These are phyloP conservation scores for Blera fallax DNA, from an alignment of 2,888 invertebrate genomes.

Conservation along the genomic window DNA sequence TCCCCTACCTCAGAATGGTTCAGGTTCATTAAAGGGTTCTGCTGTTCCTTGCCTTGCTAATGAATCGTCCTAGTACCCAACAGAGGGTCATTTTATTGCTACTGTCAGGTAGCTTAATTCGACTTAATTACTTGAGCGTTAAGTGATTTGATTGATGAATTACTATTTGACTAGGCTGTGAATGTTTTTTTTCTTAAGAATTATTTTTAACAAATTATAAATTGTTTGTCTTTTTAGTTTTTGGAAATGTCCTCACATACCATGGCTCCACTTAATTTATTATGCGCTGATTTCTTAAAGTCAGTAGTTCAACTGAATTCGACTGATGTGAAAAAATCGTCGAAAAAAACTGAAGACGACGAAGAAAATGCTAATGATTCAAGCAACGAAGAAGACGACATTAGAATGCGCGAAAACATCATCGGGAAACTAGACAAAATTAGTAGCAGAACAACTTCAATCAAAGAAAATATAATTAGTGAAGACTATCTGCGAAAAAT, in stretches of 20 bases:
- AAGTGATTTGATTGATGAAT: too few relatives aligned
- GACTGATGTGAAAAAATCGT: not conserved
- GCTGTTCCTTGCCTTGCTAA: too few relatives aligned
- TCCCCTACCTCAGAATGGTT: too few relatives aligned
- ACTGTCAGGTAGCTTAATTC: too few relatives aligned
- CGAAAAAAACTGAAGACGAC: not conserved
- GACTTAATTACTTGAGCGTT: too few relatives aligned
- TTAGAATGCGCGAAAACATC: not conserved
- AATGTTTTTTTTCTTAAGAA: not conserved
- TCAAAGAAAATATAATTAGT: not conserved
- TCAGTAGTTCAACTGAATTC: conserved; percentile 75
- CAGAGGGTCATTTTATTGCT: too few relatives aligned
- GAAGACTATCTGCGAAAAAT: conserved; percentile 75
- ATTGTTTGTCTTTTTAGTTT: conserved; percentile 77
- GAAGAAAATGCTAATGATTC: not conserved
- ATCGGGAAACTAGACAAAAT: not conserved
- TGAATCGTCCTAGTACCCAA: too few relatives aligned
- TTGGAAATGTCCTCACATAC: conserved; percentile 80
- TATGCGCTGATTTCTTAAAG: conserved; percentile 79
- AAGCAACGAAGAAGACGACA: conserved; percentile 28
- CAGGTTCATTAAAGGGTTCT: too few relatives aligned
- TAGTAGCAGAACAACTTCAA: not conserved
- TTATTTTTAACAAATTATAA: conserved; percentile 9
- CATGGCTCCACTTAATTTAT: conserved; percentile 80
- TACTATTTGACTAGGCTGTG: too few relatives aligned